phyloP scores from a whole-genome alignment of 2,888 invertebrate genomes.

The Odontocerum albicorne region DNA sequence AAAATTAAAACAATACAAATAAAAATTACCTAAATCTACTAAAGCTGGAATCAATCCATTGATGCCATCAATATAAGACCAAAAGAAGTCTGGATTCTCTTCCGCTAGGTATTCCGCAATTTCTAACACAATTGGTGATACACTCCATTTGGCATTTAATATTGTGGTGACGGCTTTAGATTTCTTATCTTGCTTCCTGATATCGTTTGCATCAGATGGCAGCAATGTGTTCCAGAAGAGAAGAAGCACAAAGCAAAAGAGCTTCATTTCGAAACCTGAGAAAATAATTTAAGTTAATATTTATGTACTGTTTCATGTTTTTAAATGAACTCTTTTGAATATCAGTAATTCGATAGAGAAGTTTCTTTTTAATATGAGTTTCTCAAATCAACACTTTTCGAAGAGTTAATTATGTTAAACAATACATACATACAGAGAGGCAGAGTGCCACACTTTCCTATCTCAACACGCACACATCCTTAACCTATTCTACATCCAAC shows the following conservation, averaged over 20 bases:
- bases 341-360: too few species aligned
- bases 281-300: too few species aligned
- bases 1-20: too few species aligned
- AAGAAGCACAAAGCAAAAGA: conserved; percentile 27
- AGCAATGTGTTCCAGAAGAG: conserved; percentile 4
- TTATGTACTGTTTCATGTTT: too few species aligned
- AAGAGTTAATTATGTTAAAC: too few species aligned
- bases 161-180: conserved; percentile 83
- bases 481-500: too few species aligned
- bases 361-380: too few species aligned
- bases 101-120: conserved; percentile 84
- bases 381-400: too few species aligned
- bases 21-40: conserved; percentile 64
- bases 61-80: conserved; percentile 77
- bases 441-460: too few species aligned
- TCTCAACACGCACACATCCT: too few species aligned
- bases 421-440: too few species aligned
- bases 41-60: conserved; percentile 63
- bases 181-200: conserved; percentile 49
- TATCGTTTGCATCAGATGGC: conserved; percentile 23
- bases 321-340: too few species aligned
- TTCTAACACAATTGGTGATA: conserved; percentile 89
- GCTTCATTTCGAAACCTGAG: conserved; percentile 23
- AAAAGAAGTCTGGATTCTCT: conserved; percentile 78
- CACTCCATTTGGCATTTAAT: conserved; percentile 93